A percentile compares a stretch with the other conserved stretches of the same genome.
Evolutionary conservation across 1,140 invertebrate genomes (phyloP).

Genomic region (Drosophila watanabei): DNA sequence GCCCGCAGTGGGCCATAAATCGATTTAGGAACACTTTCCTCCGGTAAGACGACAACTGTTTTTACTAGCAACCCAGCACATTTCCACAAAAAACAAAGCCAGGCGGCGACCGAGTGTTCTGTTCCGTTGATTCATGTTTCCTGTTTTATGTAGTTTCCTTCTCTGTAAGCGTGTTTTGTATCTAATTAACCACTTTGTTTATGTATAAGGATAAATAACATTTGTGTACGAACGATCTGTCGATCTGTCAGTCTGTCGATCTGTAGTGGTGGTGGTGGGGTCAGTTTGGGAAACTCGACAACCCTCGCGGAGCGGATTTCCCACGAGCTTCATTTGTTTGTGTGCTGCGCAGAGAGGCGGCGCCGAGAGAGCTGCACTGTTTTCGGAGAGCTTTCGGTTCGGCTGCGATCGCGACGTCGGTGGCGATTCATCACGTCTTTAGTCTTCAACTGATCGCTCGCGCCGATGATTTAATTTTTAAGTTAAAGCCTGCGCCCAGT

Average conservation of each 20-base stretch:
- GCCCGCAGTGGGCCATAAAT: slow-evolving; percentile 11
- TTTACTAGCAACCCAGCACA: slow-evolving; percentile 26
- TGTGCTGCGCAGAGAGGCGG: slow-evolving; percentile 8
- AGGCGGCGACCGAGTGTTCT: slow-evolving; percentile 7
- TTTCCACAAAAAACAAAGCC: slow-evolving; percentile 23
- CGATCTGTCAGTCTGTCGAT: not conserved
- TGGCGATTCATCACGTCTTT: slow-evolving; percentile 74
- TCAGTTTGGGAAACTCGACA: slow-evolving; percentile 37
- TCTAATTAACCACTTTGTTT: slow-evolving; percentile 32
- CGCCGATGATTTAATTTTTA: slow-evolving; percentile 84
- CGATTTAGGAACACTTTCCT: slow-evolving; percentile 1
- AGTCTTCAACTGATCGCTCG: slow-evolving; percentile 83
- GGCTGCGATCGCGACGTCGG: slow-evolving; percentile 15
- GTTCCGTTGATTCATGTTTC: slow-evolving; percentile 13
- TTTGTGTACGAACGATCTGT: slow-evolving; percentile 44
- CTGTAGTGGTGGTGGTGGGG: slow-evolving; percentile 1
- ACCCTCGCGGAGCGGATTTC: slow-evolving; percentile 36
- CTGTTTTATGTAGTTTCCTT: slow-evolving; percentile 10
- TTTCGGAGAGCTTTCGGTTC: slow-evolving; percentile 54
- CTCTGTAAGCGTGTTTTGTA: slow-evolving; percentile 40
- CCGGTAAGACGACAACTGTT: slow-evolving; percentile 18
- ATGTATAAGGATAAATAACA: slow-evolving; percentile 39
- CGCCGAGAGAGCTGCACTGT: slow-evolving; percentile 19
- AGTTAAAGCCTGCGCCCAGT: slow-evolving; percentile 66
- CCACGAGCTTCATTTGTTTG: slow-evolving; percentile 1